phyloP scores from a whole-genome alignment of 2,888 invertebrate species.

The Melolontha melolontha region DNA sequence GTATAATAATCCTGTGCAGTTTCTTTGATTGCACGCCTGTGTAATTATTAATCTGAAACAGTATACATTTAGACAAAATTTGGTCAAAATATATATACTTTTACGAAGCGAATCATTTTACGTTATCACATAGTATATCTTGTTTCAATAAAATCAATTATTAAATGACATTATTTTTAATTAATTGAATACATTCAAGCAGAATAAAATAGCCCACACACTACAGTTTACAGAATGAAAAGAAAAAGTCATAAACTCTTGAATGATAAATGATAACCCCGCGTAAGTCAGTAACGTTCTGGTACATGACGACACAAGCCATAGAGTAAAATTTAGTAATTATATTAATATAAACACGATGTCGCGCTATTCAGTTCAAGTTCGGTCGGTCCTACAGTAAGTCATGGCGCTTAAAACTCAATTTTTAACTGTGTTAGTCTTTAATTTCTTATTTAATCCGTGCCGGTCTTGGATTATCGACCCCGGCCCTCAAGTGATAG shows the following conservation, averaged over 20 bases:
- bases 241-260: background rate
- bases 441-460: background rate
- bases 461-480: conserved; percentile 53
- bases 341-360: conserved; percentile 21
- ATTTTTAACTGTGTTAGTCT: background rate
- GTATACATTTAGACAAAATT: too few relatives aligned
- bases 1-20: too few relatives aligned
- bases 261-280: conserved; percentile 17
- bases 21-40: too few relatives aligned
- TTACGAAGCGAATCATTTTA: too few relatives aligned
- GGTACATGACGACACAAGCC: background rate
- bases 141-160: too few relatives aligned
- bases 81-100: too few relatives aligned
- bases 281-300: background rate
- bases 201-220: too few relatives aligned
- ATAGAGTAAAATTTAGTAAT: conserved; percentile 11
- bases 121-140: too few relatives aligned
- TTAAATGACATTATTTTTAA: too few relatives aligned
- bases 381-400: background rate
- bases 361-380: conserved; percentile 24
- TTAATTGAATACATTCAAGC: too few relatives aligned
- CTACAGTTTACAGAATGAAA: background rate
- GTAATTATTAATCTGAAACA: too few relatives aligned
- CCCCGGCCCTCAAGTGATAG: conserved; percentile 67
- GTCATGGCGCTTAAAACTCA: conserved; percentile 5